Conservation (phyloP, 2,113 vertebrate genomes). For the Struthio camelus region DNA sequence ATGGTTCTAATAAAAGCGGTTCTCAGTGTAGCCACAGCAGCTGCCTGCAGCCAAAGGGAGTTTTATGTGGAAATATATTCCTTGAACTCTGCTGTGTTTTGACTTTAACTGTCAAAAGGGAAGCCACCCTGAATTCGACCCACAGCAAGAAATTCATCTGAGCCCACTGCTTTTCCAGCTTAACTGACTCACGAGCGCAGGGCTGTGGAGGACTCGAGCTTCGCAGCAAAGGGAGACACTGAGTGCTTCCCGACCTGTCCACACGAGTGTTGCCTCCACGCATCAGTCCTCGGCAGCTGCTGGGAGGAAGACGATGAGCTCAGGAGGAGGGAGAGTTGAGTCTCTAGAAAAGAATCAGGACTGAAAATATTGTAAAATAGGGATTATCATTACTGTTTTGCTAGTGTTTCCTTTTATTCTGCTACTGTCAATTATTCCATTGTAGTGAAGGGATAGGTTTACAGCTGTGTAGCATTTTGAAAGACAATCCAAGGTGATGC, state of each 20-base stretch:
- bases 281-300: accelerated
- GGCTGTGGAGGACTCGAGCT: accelerated
- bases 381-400: not conserved
- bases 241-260: not conserved
- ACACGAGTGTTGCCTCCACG: not conserved
- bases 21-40: not conserved
- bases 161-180: not conserved
- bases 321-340: not conserved
- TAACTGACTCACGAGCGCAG: not conserved
- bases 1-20: not conserved
- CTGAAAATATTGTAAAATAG: not conserved
- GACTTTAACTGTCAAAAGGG: not conserved
- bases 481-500: not conserved
- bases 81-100: not conserved
- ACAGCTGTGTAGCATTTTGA: not conserved
- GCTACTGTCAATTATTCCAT: not conserved
- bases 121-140: not conserved
- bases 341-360: not conserved
- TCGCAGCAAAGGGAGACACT: not conserved
- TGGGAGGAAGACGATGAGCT: not conserved
- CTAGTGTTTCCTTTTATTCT: not conserved
- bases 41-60: not conserved
- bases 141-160: not conserved
- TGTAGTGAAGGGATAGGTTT: not conserved
- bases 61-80: not conserved